phyloP scores from a whole-genome alignment of 2,113 vertebrate genomes.

The Brachionichthys hirsutus region DNA sequence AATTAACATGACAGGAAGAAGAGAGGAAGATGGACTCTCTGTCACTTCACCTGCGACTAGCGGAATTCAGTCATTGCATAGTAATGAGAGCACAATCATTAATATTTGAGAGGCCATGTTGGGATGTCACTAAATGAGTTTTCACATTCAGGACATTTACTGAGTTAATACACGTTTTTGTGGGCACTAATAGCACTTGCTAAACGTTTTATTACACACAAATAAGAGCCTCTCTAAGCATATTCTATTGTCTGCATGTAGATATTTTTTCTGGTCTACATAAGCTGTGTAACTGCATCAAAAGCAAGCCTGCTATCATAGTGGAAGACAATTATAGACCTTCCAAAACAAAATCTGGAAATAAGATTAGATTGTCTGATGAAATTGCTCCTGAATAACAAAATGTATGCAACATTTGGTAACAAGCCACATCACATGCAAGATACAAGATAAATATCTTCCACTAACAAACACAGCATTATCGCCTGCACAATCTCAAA shows the following conservation, averaged over 20 bases:
- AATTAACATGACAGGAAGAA: conserved; percentile 54
- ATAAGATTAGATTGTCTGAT: no score
- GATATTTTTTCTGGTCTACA: conserved; percentile 9
- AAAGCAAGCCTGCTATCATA: not conserved
- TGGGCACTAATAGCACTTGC: not conserved
- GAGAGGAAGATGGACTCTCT: conserved; percentile 33
- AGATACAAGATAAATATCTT: no score
- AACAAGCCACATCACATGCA: no score
- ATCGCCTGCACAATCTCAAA: no score
- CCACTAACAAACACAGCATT: no score
- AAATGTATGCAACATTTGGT: no score
- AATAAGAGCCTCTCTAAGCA: not conserved
- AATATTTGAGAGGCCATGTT: conserved; percentile 40
- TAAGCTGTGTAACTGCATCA: conserved; percentile 14
- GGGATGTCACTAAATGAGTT: no score
- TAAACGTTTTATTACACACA: not conserved
- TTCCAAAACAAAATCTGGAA: conserved; percentile 13
- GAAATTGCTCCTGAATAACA: no score
- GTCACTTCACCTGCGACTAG: conserved; percentile 23
- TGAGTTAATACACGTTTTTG: conserved; percentile 5
- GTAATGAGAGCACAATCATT: conserved; percentile 26
- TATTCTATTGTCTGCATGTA: not conserved
- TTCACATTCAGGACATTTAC: no score
- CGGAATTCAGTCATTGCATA: conserved; percentile 38
- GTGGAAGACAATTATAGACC: conserved; percentile 39